phyloP scores from a whole-genome alignment of 1,140 invertebrate species.

The Papilio polytes region DNA sequence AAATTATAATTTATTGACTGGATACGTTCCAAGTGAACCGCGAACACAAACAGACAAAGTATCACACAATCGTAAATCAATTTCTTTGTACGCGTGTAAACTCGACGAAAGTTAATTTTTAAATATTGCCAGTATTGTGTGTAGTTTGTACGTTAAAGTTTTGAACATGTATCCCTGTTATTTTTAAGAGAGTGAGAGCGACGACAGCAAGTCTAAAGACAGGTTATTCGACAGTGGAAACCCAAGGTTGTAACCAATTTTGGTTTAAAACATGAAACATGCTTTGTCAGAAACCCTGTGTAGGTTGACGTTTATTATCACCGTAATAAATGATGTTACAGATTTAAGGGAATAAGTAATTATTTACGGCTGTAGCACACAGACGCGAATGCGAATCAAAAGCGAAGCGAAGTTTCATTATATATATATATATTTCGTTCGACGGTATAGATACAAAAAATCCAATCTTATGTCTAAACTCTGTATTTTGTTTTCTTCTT shows the following conservation, averaged over 20 bases:
- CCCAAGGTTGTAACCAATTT: neutral
- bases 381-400: no score
- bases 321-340: no score
- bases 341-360: no score
- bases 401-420: no score
- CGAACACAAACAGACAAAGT: slow-evolving; percentile 31
- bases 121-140: neutral
- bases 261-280: neutral
- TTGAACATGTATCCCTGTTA: no score
- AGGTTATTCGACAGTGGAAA: neutral
- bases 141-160: no score
- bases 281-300: neutral
- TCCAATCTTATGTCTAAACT: no score
- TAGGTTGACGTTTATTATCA: neutral
- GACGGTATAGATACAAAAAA: no score
- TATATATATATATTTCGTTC: no score
- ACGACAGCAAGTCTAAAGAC: no score
- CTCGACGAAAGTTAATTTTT: neutral
- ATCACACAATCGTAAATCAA: slow-evolving; percentile 16
- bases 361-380: no score
- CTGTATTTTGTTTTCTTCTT: neutral
- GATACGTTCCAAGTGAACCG: slow-evolving; percentile 35
- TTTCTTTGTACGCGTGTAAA: slow-evolving; percentile 25
- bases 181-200: no score
- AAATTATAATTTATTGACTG: slow-evolving; percentile 37